A percentile compares a stretch with the other conserved stretches of the same genome.
Conservation (phyloP, 2,888 invertebrate genomes). For the Lycophotia porphyrea region DNA sequence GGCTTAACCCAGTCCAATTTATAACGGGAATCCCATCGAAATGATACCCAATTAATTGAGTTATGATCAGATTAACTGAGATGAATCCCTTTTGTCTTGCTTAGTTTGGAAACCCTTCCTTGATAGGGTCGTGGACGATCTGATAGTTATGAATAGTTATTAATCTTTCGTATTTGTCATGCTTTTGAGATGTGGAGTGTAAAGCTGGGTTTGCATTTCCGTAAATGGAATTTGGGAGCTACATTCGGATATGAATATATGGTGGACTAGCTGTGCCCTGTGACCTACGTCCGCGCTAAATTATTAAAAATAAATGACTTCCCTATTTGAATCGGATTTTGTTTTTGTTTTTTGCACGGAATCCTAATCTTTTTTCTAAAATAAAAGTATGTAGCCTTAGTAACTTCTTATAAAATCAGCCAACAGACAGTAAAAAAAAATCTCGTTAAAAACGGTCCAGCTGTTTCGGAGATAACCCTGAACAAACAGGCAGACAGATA, state of each 20-base stretch:
- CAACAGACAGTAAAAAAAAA: not conserved
- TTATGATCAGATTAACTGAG: constrained; percentile 64
- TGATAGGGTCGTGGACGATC: constrained; percentile 27
- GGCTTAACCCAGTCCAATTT: constrained; percentile 55
- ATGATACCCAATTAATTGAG: constrained; percentile 62
- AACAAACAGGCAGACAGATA: not conserved
- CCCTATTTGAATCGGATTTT: not conserved
- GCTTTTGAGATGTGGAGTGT: not conserved
- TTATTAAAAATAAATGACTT: too few species aligned
- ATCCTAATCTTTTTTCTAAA: too few species aligned
- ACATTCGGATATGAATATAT: not conserved
- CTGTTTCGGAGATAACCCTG: not conserved
- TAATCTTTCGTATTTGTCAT: constrained; percentile 33
- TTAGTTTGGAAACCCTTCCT: constrained; percentile 56
- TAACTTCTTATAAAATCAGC: too few species aligned
- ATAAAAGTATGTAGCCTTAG: too few species aligned
- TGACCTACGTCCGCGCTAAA: too few species aligned
- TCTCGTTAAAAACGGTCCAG: not conserved
- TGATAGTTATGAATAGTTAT: constrained; percentile 54
- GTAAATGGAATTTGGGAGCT: not conserved
- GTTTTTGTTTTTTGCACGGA: not conserved
- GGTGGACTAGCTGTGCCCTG: not conserved
- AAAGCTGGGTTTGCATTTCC: not conserved
- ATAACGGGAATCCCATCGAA: constrained; percentile 48
- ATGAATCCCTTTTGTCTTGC: constrained; percentile 60